Evolutionary conservation across 2,113 vertebrate genomes (phyloP).

Genomic region (Natator depressus): DNA sequence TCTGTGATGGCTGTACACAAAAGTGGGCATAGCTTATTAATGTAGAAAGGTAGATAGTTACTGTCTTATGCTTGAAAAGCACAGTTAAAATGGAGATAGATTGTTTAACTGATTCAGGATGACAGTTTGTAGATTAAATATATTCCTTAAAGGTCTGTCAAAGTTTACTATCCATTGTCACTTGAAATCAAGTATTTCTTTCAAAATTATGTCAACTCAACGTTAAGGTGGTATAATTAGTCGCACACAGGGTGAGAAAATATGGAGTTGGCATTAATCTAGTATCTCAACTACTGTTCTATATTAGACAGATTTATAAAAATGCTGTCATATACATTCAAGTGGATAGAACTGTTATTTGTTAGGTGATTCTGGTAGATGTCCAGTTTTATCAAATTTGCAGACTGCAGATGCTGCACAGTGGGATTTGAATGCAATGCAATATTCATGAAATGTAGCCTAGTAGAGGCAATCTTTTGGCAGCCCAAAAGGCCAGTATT

Average conservation of each 20-base stretch:
- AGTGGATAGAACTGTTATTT: background rate
- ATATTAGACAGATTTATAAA: accelerated
- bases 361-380: background rate
- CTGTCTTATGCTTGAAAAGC: background rate
- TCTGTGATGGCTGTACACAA: background rate
- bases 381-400: background rate
- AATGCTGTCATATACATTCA: background rate
- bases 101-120: background rate
- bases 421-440: accelerated
- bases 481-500: background rate
- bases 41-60: background rate
- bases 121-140: background rate
- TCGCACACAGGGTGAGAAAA: background rate
- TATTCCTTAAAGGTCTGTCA: background rate
- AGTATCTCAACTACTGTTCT: background rate
- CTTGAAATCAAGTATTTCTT: background rate
- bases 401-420: background rate
- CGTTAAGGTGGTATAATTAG: background rate
- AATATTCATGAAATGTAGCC: background rate
- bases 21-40: background rate
- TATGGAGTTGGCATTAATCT: background rate
- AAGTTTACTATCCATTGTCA: background rate
- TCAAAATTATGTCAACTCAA: background rate
- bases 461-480: background rate
- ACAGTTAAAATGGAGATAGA: background rate